Base-by-base conservation (phyloP, 2,888 invertebrate genomes). In the Sminthurides aquaticus region DNA sequence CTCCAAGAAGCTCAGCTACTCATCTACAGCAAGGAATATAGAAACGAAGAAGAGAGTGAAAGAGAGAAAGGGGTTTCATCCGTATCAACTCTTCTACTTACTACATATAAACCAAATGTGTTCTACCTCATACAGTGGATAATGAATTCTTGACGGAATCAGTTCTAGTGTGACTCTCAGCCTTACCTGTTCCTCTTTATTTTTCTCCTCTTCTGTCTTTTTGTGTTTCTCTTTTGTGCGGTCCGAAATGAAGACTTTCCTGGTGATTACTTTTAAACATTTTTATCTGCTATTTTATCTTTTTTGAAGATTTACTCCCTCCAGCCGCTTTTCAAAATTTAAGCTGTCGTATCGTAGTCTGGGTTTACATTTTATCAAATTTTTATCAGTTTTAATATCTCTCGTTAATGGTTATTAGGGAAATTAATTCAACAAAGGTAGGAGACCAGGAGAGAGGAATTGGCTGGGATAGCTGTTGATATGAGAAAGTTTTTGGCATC, bases 91-190 rank as follows among this genome's bases (percentile, higher is more conserved):
- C 5, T 52, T 5, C 52, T 15, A 52, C 52, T 18, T 5, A 20
- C 20, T 52, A 15, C 22, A 5, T 52, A 22, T 52, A 52, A 34
- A 34, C 43, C 43, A 34, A 34, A 62, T 43, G 62, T 62, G 56
- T 26, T 62, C 55, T 55, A 29, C 48, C 56, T 62, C 49, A 26
- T 11, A 64, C 57, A 58, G 54, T 25, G 60, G 64, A 64, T 64
- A 64, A 64, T 64, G 64, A 54, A 64, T 60, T 60, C 60, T 60
- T 54, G 52, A 60, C 34, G 64, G 64, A 59, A 28, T 64, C 64
- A 64, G 64, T 64, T 64, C 24, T 64, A 64, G 64, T 60, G 64
- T 60, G 64, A 49, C 60, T 59, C 54, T 60, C 29, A 43, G 26
- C 43, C 56, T 56, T 27, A 60, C 48, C 59, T 60, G 64, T 60